Base-by-base conservation (phyloP, 2,888 invertebrate species). In the Ramazzottius varieornatus region DNA sequence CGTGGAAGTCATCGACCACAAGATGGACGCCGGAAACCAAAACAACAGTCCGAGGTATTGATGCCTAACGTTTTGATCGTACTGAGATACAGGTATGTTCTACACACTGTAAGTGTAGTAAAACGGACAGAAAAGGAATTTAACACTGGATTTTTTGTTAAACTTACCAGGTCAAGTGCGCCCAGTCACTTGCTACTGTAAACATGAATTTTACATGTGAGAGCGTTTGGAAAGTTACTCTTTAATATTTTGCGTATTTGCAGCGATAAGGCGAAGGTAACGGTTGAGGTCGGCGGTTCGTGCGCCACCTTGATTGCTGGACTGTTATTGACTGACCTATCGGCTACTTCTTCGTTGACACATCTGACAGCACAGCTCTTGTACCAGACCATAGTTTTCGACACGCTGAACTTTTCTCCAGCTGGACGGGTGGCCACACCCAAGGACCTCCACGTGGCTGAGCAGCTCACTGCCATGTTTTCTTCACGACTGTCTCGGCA, bases 1-100 rank as follows among this genome's bases (percentile, higher is more conserved):
- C 1, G 76, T 79, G 0, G 82, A 83, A 72, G 81, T 88, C 40
- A 81, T 85, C 68, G 88, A 88, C 75, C 88, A 88, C 73, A 40
- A 40, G 40, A 40, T 40, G 40, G 40, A 40, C 8, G 40, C 40
- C 8, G 20, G 20, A 40, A 40, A 40, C 8, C 40, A 40, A 40
- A 40, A 13, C 8, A 40, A 40, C 40, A 40, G 40, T 13, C 40
- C 8, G 40, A 40, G 20, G 20, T 8, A 40, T 40, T n/a, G n/a
- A n/a, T n/a, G n/a, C n/a, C n/a, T n/a, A n/a, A n/a, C n/a, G n/a
- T n/a, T n/a, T n/a, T n/a, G n/a, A n/a, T n/a, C n/a, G n/a, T n/a
- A n/a, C n/a, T n/a, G n/a, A n/a, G n/a, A n/a, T n/a, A n/a, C n/a
- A n/a, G n/a, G n/a, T n/a, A n/a, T n/a, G n/a, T n/a, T n/a, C n/a